phyloP scores from a whole-genome alignment of 2,888 invertebrate species.

The Germaria angustata region DNA sequence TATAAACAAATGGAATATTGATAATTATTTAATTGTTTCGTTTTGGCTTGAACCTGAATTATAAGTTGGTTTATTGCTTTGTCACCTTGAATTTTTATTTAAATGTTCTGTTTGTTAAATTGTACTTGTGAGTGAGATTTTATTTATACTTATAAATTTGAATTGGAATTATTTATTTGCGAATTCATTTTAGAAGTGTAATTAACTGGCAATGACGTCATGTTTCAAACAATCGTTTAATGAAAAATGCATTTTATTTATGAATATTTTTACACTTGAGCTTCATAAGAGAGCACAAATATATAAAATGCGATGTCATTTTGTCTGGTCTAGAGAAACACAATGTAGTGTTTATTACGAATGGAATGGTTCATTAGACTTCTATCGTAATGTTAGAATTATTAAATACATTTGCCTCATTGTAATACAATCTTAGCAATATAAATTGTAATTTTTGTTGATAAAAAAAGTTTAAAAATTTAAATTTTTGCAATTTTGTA shows the following conservation, averaged over 20 bases:
- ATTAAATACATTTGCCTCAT: not conserved
- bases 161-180: not conserved
- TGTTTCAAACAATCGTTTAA: slow-evolving; percentile 9
- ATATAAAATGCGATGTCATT: too few species aligned
- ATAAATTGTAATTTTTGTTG: too few species aligned
- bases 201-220: slow-evolving; percentile 48
- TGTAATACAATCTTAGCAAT: too few species aligned
- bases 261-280: not conserved
- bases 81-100: slow-evolving; percentile 51
- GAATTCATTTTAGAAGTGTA: slow-evolving; percentile 2
- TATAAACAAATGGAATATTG: slow-evolving; percentile 64
- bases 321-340: too few species aligned
- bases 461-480: too few species aligned
- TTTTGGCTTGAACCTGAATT: slow-evolving; percentile 61
- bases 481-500: too few species aligned
- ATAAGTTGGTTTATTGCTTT: slow-evolving; percentile 9
- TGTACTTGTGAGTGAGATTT: slow-evolving; percentile 1
- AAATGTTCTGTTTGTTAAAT: slow-evolving; percentile 40
- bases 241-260: slow-evolving; percentile 1
- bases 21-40: slow-evolving; percentile 38
- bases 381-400: too few species aligned
- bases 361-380: too few species aligned
- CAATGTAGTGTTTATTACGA: too few species aligned
- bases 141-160: not conserved
- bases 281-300: not conserved